phyloP scores from a whole-genome alignment of 2,888 invertebrate species.

The Pogonocherus hispidulus region DNA sequence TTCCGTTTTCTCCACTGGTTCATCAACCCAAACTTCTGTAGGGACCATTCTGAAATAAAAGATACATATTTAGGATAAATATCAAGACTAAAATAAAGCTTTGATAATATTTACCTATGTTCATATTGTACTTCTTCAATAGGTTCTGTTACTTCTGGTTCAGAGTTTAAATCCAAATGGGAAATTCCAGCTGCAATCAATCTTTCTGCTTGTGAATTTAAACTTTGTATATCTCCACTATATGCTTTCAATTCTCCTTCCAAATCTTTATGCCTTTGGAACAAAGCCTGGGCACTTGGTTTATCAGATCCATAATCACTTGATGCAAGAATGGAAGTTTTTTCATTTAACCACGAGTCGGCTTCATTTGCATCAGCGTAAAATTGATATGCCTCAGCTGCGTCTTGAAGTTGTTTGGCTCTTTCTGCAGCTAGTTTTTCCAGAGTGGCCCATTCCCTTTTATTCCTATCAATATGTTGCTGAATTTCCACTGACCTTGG shows the following conservation, averaged over 20 bases:
- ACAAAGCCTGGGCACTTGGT: constrained; percentile 88
- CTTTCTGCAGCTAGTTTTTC: constrained; percentile 83
- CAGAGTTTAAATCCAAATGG: constrained; percentile 75
- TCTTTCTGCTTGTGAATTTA: constrained; percentile 84
- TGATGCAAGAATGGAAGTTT: constrained; percentile 90
- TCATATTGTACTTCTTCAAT: constrained; percentile 76
- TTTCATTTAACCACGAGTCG: constrained; percentile 97
- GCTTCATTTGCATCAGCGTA: constrained; percentile 98
- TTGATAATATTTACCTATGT: constrained; percentile 53
- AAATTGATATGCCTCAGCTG: constrained; percentile 95
- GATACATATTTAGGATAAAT: too few species aligned
- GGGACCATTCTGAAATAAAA: constrained; percentile 79
- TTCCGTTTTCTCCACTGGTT: constrained; percentile 87
- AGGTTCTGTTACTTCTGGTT: constrained; percentile 74
- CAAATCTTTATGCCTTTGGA: constrained; percentile 88
- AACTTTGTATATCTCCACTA: constrained; percentile 82
- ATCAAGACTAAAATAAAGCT: too few species aligned
- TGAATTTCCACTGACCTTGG: constrained; percentile 87
- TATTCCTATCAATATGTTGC: constrained; percentile 82
- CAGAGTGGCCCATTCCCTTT: constrained; percentile 92
- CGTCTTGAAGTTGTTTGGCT: constrained; percentile 85
- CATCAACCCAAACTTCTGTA: constrained; percentile 94
- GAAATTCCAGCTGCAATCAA: constrained; percentile 84
- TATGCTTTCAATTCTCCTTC: constrained; percentile 93
- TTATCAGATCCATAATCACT: constrained; percentile 94